Evolutionary conservation across 2,888 invertebrate species (phyloP).

Genomic region (Diploptera punctata): DNA sequence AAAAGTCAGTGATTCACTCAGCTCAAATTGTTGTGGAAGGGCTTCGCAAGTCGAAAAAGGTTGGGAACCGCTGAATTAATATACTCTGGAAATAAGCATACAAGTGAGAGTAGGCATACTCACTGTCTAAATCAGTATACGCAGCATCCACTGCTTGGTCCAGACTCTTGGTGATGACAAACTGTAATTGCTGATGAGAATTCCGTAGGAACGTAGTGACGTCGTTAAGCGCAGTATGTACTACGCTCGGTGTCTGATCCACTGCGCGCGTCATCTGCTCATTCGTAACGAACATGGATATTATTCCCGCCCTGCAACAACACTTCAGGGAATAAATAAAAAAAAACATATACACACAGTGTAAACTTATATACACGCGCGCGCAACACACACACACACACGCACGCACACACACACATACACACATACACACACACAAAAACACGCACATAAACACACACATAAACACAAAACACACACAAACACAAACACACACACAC

Average conservation of each 20-base stretch:
- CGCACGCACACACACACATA: too few species aligned
- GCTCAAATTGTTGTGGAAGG: too few species aligned
- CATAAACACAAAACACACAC: too few species aligned
- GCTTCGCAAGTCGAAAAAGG: too few species aligned
- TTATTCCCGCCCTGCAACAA: slow-evolving; percentile 61
- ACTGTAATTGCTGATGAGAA: slow-evolving; percentile 68
- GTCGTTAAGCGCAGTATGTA: slow-evolving; percentile 65
- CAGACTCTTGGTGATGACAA: slow-evolving; percentile 62
- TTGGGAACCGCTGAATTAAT: too few species aligned
- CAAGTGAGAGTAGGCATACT: too few species aligned
- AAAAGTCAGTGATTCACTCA: too few species aligned
- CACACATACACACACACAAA: too few species aligned
- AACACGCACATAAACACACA: too few species aligned
- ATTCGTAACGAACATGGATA: slow-evolving; percentile 68
- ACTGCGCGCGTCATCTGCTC: slow-evolving; percentile 65
- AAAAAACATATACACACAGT: background rate
- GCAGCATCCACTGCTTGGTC: slow-evolving; percentile 67
- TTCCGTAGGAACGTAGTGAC: slow-evolving; percentile 66
- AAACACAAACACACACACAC: too few species aligned
- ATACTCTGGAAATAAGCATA: too few species aligned
- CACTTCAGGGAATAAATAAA: background rate
- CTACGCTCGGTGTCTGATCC: slow-evolving; percentile 60
- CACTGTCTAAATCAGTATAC: slow-evolving; percentile 69
- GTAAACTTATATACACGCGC: background rate
- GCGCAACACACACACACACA: background rate